phyloP scores from a whole-genome alignment of 2,888 invertebrate genomes.

The Zele albiditarsus region DNA sequence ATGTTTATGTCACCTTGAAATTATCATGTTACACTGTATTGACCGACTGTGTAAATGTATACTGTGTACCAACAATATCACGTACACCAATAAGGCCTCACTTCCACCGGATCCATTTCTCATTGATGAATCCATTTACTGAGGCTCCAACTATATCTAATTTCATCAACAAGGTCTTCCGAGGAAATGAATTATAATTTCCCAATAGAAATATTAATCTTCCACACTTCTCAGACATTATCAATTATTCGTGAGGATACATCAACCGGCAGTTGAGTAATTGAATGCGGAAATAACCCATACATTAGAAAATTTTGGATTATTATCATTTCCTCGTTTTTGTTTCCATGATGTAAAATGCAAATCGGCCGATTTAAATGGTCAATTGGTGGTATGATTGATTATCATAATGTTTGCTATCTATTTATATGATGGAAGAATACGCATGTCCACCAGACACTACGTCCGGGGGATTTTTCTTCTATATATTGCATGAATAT shows the following conservation, averaged over 20 bases:
- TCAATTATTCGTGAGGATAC: no score
- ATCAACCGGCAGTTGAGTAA: no score
- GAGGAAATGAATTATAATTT: neutral
- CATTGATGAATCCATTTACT: conserved; percentile 8
- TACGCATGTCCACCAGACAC: neutral
- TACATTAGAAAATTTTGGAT: no score
- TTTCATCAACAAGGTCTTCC: conserved; percentile 5
- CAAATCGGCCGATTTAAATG: neutral
- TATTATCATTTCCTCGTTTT: neutral
- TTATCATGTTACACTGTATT: conserved; percentile 39
- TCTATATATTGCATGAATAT: neutral
- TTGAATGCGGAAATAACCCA: no score
- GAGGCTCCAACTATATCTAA: neutral
- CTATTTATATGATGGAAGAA: conserved; percentile 1
- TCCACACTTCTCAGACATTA: neutral
- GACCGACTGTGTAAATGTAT: neutral
- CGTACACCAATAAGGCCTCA: conserved; percentile 20
- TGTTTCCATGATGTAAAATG: neutral
- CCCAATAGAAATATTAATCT: neutral
- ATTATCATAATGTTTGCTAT: neutral
- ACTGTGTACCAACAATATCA: neutral
- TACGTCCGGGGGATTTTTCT: conserved; percentile 18
- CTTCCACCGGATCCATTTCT: conserved; percentile 5
- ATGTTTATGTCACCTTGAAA: conserved; percentile 26
- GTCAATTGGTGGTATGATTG: neutral